phyloP scores from a whole-genome alignment of 1,140 invertebrate genomes.

The Delia radicum region DNA sequence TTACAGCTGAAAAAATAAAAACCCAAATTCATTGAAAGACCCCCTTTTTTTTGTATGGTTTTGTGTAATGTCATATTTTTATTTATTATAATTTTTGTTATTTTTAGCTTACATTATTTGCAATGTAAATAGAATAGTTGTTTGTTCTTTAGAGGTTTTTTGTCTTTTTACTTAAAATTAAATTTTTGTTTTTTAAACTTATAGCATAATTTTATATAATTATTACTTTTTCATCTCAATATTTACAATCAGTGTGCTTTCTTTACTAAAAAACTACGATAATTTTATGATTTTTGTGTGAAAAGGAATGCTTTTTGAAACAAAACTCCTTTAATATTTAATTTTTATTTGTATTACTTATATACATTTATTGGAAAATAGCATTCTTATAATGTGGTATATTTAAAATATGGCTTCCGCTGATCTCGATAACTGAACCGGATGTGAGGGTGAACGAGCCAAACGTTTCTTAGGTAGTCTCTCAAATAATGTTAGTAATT shows the following conservation, averaged over 20 bases:
- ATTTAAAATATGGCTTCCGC: conserved; percentile 85
- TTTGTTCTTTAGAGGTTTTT: conserved; percentile 16
- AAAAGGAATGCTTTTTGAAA: conserved; percentile 34
- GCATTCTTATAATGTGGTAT: neutral
- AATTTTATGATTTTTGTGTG: conserved; percentile 31
- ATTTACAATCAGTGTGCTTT: conserved; percentile 21
- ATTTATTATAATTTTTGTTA: conserved; percentile 11
- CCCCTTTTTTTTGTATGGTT: neutral
- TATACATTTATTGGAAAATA: conserved; percentile 1
- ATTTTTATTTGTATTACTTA: neutral
- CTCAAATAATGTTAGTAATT: conserved; percentile 81
- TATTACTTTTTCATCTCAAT: conserved; percentile 3
- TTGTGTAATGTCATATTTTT: conserved; percentile 12
- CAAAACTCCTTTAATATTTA: conserved; percentile 31
- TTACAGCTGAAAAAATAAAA: too few relatives aligned
- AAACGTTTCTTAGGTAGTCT: conserved; percentile 91
- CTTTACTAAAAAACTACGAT: neutral
- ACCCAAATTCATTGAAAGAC: neutral
- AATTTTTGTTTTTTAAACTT: conserved; percentile 3
- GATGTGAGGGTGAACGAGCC: conserved; percentile 95
- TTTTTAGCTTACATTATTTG: conserved; percentile 9
- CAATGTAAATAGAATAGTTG: conserved; percentile 16
- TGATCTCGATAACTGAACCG: conserved; percentile 87
- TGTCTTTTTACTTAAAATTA: conserved; percentile 16
- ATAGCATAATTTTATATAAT: too few relatives aligned